Conservation (phyloP, 1,140 invertebrate genomes). For the Meloidogyne exigua region DNA sequence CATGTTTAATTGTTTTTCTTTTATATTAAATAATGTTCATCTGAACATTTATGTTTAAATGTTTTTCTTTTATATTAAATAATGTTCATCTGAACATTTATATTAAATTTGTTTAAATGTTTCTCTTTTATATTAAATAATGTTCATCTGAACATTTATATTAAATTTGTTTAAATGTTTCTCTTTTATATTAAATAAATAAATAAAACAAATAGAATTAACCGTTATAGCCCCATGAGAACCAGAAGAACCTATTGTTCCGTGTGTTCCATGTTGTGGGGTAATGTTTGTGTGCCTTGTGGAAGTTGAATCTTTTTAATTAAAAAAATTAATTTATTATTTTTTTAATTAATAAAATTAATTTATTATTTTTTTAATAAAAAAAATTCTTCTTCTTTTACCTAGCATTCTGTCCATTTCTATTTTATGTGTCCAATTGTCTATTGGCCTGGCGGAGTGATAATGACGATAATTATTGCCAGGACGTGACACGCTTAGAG, state of each 20-base stretch:
- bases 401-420: slow-evolving; percentile 25
- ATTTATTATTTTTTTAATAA: too few species aligned
- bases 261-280: slow-evolving; percentile 4
- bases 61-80: background rate
- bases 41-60: background rate
- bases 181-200: background rate
- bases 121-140: background rate
- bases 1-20: background rate
- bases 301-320: slow-evolving; percentile 7
- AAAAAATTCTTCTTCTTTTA: too few species aligned
- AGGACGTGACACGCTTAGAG: slow-evolving; percentile 14
- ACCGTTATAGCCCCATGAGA: background rate
- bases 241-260: background rate
- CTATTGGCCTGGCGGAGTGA: slow-evolving; percentile 8
- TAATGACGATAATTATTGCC: slow-evolving; percentile 20
- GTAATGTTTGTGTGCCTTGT: slow-evolving; percentile 22
- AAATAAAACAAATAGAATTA: too few species aligned
- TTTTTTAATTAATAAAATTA: too few species aligned
- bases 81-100: slow-evolving; percentile 2
- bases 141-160: slow-evolving; percentile 2
- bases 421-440: slow-evolving; percentile 24
- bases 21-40: background rate
- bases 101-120: background rate
- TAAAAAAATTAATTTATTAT: too few species aligned
- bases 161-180: background rate